phyloP scores from a whole-genome alignment of 2,113 vertebrate species.

The Melanotaenia duboulayi region DNA sequence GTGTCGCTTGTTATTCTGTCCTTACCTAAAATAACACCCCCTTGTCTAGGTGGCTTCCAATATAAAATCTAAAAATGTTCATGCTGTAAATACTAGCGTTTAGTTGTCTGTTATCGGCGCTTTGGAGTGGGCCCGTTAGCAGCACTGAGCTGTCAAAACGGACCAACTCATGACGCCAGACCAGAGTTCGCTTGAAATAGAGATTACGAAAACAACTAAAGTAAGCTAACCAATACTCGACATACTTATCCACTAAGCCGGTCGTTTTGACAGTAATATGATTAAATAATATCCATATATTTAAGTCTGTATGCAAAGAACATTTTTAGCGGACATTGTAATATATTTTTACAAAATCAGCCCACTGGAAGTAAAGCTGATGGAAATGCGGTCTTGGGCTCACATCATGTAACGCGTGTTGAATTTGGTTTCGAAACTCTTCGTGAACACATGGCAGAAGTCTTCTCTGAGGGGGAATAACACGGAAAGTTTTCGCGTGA shows the following conservation, averaged over 20 bases:
- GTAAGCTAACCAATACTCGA: not conserved
- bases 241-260: accelerated
- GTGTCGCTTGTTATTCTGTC: not conserved
- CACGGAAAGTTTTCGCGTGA: too few relatives aligned
- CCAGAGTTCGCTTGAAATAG: conserved; percentile 15
- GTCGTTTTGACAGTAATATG: accelerated
- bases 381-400: too few relatives aligned
- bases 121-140: conserved; percentile 40
- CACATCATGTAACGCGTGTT: too few relatives aligned
- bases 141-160: conserved; percentile 30
- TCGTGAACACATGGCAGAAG: too few relatives aligned
- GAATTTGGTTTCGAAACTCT: too few relatives aligned
- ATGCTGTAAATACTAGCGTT: not conserved
- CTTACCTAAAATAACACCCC: not conserved
- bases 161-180: conserved; percentile 23
- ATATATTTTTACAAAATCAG: not conserved
- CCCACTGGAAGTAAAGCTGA: too few relatives aligned
- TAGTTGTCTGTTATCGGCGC: not conserved
- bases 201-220: conserved; percentile 32
- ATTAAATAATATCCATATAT: too few relatives aligned
- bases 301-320: too few relatives aligned
- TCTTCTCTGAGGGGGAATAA: too few relatives aligned
- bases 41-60: not conserved
- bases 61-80: accelerated
- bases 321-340: not conserved